A percentile compares a stretch with the other conserved stretches of the same genome.
Evolutionary conservation across 2,888 invertebrate genomes (phyloP).

Genomic region (Bembecia ichneumoniformis): DNA sequence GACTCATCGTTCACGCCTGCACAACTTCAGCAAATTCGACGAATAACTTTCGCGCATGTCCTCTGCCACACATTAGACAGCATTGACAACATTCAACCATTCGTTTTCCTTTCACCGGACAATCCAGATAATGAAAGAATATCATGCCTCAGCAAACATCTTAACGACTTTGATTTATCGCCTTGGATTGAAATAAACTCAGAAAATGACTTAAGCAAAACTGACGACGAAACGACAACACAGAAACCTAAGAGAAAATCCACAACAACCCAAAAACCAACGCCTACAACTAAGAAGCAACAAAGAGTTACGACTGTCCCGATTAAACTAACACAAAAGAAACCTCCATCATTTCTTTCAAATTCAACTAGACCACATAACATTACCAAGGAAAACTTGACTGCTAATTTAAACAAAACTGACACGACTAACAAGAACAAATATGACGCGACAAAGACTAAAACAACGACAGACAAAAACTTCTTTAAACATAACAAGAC

Average conservation of each 20-base stretch:
- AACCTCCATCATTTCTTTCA: constrained; percentile 15
- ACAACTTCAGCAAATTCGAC: constrained; percentile 81
- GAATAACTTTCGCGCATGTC: constrained; percentile 80
- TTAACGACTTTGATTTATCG: constrained; percentile 73
- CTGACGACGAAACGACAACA: constrained; percentile 24
- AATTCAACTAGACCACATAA: constrained; percentile 23
- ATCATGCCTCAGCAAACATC: constrained; percentile 67
- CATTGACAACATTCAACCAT: constrained; percentile 79
- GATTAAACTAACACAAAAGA: constrained; percentile 23
- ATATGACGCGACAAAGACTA: constrained; percentile 19
- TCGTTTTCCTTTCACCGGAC: constrained; percentile 77
- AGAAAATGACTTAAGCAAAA: constrained; percentile 49
- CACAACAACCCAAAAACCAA: constrained; percentile 27
- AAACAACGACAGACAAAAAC: constrained; percentile 18
- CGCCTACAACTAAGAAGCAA: constrained; percentile 30
- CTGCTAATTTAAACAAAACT: constrained; percentile 23
- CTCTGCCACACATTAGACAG: constrained; percentile 77
- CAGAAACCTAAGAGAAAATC: constrained; percentile 11
- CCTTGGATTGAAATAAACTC: constrained; percentile 73
- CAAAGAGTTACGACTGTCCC: constrained; percentile 15
- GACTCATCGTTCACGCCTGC: constrained; percentile 83
- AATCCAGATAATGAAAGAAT: constrained; percentile 72
- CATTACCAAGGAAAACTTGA: constrained; percentile 23
- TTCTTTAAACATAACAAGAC: constrained; percentile 25
- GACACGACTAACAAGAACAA: constrained; percentile 20